Evolutionary conservation across 2,888 invertebrate species (phyloP), one percentile per base, ranked within the genome.

Genomic region (Cephus spinipes): DNA sequence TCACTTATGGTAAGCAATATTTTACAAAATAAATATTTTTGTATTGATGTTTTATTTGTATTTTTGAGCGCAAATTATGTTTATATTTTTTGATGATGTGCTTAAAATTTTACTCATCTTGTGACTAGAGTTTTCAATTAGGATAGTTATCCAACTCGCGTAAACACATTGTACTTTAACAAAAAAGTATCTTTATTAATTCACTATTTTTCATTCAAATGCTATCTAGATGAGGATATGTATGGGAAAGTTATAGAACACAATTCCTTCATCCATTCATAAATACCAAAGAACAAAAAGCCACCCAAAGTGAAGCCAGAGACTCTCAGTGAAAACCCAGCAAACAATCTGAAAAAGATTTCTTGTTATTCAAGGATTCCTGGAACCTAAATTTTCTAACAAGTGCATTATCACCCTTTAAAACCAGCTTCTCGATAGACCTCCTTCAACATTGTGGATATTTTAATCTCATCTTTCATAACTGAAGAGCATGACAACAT

Each of bases 251-350:
- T 82, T 35, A 76, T 78, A 30, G 82, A 76, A 76, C 89, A 89
- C 12, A 86, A 74, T 80, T 88, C 83, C 86, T 93, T 95, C 0
- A 93, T 90, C 82, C 94, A 92, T 83, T 99, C 99, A 89, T 99
- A 99, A 23, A 96, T 95, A 0, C 99, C 99, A 90, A 99, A 98
- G 92, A 98, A 99, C 81, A 99, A 95, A 81, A 97, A 97, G 1
- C 99, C 99, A 0, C 99, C 99, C 15, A 98, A 85, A 83, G 98
- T 97, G 87, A 99, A 98, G 93, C 97, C 97, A 11, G 95, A 89
- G 30, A 96, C 95, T 80, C 99, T 92, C 0, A 99, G 98, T 23
- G 95, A 91, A 77, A 97, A 94, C 1, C 99, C 99, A 55, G 98
- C 95, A 92, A 97, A 99, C 81, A 99, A 93, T 1, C 98, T 97